phyloP scores from a whole-genome alignment of 2,113 vertebrate species.

The Sigmodon hispidus region DNA sequence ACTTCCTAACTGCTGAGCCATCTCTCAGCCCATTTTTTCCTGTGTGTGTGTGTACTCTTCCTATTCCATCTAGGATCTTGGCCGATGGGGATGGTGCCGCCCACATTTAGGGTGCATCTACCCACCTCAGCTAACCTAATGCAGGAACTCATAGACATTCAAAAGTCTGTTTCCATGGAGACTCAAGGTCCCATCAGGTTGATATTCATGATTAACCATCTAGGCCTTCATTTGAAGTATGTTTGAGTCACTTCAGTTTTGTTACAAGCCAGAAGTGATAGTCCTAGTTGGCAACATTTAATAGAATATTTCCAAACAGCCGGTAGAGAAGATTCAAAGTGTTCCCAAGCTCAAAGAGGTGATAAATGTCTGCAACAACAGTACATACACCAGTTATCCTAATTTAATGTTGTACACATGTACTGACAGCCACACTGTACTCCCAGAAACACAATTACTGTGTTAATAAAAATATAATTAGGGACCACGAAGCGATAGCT shows the following conservation, averaged over 20 bases:
- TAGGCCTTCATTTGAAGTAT: not conserved
- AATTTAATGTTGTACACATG: not conserved
- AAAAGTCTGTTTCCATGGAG: not conserved
- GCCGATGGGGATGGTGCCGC: too few species aligned
- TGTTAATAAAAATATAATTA: not conserved
- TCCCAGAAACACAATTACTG: not conserved
- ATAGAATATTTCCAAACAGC: not conserved
- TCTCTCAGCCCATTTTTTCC: not conserved
- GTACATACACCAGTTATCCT: not conserved
- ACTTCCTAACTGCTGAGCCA: too few species aligned
- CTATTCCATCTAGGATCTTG: not conserved
- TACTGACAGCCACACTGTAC: not conserved
- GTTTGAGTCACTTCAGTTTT: not conserved
- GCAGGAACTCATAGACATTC: too few species aligned
- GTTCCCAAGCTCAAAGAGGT: not conserved
- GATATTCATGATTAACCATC: not conserved
- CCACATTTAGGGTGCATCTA: not conserved
- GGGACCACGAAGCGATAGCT: not conserved
- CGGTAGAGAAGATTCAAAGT: too few species aligned
- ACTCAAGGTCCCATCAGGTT: not conserved
- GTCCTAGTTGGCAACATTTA: not conserved
- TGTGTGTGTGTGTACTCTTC: not conserved
- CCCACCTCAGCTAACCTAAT: not conserved
- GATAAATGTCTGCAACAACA: too few species aligned
- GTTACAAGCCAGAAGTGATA: not conserved